Conservation (phyloP, 2,797 vertebrate genomes). For the Glyptemys insculpta region DNA sequence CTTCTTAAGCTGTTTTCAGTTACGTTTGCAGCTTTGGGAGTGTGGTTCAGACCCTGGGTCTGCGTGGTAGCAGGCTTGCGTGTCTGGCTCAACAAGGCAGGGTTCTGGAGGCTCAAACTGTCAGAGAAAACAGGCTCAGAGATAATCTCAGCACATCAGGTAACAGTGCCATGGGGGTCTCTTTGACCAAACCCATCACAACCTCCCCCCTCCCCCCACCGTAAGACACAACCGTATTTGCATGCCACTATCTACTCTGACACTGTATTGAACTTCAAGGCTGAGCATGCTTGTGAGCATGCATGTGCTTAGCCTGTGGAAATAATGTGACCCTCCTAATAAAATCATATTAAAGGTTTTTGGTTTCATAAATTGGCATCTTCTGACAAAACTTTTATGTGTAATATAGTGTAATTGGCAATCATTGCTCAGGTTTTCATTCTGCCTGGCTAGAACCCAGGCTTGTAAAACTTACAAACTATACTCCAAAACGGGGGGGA, state of each 20-base stretch:
- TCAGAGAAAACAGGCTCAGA: too few species aligned
- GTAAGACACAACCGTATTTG: not conserved
- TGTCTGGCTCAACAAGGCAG: too few species aligned
- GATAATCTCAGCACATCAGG: too few species aligned
- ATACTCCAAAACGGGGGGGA: fast-evolving
- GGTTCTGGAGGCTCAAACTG: too few species aligned
- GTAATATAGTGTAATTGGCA: not conserved
- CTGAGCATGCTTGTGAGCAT: not conserved
- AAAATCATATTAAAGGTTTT: not conserved
- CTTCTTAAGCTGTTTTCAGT: too few species aligned
- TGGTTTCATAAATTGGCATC: not conserved
- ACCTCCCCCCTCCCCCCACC: not conserved
- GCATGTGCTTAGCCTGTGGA: too few species aligned
- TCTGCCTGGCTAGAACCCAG: not conserved
- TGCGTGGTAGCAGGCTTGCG: too few species aligned
- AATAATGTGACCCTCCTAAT: not conserved
- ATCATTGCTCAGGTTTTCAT: not conserved
- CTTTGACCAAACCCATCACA: too few species aligned
- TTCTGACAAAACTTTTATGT: not conserved
- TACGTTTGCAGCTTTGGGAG: too few species aligned
- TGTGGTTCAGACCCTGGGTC: too few species aligned
- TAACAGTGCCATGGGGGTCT: too few species aligned
- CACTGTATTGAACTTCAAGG: not conserved
- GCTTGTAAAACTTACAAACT: not conserved
- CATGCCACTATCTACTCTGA: not conserved